Evolutionary conservation across 30 jellyfish, hydroid and myxozoan genomes (phyloP), one percentile per base, ranked within the genome.

Genomic region (Aurelia aurita): DNA sequence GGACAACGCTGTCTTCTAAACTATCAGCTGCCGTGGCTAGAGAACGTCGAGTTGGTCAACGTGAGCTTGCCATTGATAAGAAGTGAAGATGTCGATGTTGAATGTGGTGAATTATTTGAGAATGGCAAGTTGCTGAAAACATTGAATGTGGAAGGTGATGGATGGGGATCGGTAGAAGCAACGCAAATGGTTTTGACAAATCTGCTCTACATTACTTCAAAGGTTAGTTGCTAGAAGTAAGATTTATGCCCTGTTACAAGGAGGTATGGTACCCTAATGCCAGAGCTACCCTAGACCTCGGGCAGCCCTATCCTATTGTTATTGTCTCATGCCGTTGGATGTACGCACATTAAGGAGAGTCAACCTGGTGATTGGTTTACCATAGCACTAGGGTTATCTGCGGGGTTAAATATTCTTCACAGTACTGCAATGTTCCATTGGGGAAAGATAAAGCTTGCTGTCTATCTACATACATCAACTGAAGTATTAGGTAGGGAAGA

Each of bases 121-220:
- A 77, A 76, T 51, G 90, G 69, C 22, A 89, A 81, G 58, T 5
- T 85, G 82, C 78, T 86, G 70, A 92, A 73, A 59, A 87, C 97
- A 31, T 32, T 94, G 0, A 62, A 72, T 43, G 47, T 94, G 55
- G 95, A 79, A 21, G 97, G 97, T 16, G 88, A 80, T 9, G 99
- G 99, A 29, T 94, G 99, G 99, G 99, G 99, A 28, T 94, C 99
- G 9, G 75, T 72, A 5, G 90, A 85, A 25, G 97, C 97, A 9
- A 61, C 97, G 46, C 99, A 94, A 77, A 82, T 94, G 96, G 99
- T 94, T 20, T 59, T 94, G 46, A 94, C 86, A 22, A 94, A 94
- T 60, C 73, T 94, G 64, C 80, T 94, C 23, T 94, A 94, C 83
- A 89, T 94, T 71, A 94, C 99, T 8, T 96, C 91, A 5, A 94